Evolutionary conservation across 2,797 vertebrate species (phyloP), one percentile per base, ranked within the genome.

Genomic region (Hypotaenidia philippensis): DNA sequence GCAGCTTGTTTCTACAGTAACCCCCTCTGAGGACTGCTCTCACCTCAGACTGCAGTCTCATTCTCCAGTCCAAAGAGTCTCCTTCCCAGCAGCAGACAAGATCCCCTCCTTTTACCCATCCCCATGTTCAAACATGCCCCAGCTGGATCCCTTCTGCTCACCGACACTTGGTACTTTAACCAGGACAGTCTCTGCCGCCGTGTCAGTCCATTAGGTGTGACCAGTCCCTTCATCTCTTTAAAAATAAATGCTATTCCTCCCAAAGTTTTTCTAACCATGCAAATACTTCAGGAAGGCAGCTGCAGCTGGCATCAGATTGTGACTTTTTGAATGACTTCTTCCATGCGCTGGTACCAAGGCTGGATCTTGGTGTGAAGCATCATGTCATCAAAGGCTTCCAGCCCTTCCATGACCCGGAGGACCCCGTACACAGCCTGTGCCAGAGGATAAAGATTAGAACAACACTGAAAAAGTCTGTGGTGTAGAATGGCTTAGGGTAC

Each of bases 301-400:
- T 11, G 60, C 65, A 81, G 84, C 49, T 14, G 23, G 52, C 17
- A 40, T 98, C 96, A 97, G n/a, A 82, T 63, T 6, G 66, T 50
- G 9, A 25, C n/a, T 92, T 98, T 97, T 3, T 96, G 88, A 21
- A 98, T 97, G 18, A 98, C 98, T 26, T 93, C 96, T 96, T 99
- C 98, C 98, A 99, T 98, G 63, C 98, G 98, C 45, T 92, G 92
- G 97, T 99, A 99, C 99, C 99, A 99, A 79, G 96, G 93, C 76
- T 98, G 98, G 91, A 99, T 98, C 89, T 97, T 99, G 57, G 99
- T 99, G 96, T 99, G 98, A 22, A 49, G 90, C 99, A 99, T 99
- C 98, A 99, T 98, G 97, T 99, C 99, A 0, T 99, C 98, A 19
- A 99, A 99, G 13, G 99, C 98, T 97, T 99, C 97, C 90, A 99